Evolutionary conservation across 2,888 invertebrate species (phyloP), one percentile per base, ranked within the genome.

Genomic region (Pollenia angustigena): DNA sequence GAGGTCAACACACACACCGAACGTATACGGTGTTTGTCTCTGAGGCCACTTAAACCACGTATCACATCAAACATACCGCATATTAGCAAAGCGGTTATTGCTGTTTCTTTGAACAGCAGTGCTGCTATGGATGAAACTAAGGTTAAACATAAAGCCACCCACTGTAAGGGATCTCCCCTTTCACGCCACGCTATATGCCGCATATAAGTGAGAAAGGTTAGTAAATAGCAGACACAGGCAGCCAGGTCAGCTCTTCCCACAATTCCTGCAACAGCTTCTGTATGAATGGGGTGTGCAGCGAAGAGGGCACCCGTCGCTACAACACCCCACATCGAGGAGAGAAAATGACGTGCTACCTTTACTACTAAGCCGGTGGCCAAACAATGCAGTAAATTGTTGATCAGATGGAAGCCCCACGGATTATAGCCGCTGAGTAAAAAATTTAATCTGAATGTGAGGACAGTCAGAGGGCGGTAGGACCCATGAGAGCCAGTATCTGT

Each of bases 161-260:
- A 95, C 90, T 94, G 94, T 86, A 94, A 93, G 40, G 92, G 89
- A 89, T 93, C 92, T 81, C 91, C 91, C 2, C 90, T 90, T 88
- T 96, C 95, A 71, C 96, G 94, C 90, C 95, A 94, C 90, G 94
- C 94, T 89, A 97, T 95, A 92, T 98, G 98, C 88, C 96, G 95
- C 90, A 96, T 95, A 94, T 98, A 99, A 72, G 96, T 95, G 90
- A 98, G 95, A 92, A 99, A 97, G 89, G 98, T 96, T 87, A 97
- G 94, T 86, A 99, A 95, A 93, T 98, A 98, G 93, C 98, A 96
- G 90, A 98, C 96, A 92, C 98, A 98, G 14, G 98, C 97, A 42
- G 98, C 96, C 60, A 99, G 94, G 93, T 99, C 99, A 3, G 99
- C 99, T 81, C 99, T 95, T 2, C 99, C 99, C 14, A 99, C 99